Evolutionary conservation across 1,140 invertebrate genomes (phyloP).

Genomic region (Laupala kohalensis): DNA sequence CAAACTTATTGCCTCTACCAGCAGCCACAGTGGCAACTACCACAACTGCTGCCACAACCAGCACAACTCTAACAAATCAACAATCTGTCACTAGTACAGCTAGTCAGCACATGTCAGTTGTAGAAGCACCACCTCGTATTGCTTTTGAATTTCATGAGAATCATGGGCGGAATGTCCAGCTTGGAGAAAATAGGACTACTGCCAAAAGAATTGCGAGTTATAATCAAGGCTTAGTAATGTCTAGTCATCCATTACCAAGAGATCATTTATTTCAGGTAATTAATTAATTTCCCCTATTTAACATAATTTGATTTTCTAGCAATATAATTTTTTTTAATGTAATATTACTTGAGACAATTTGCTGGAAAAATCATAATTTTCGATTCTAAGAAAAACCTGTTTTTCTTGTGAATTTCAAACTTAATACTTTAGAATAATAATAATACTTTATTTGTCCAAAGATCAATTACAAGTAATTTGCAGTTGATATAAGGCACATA

Average conservation of each 20-base stretch:
- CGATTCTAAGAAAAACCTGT: not conserved
- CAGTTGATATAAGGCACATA: too few relatives aligned
- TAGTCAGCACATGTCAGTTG: constrained; percentile 22
- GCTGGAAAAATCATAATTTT: not conserved
- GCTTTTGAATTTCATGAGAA: constrained; percentile 40
- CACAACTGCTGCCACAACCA: not conserved
- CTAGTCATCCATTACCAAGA: constrained; percentile 39
- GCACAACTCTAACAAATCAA: not conserved
- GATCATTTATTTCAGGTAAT: constrained; percentile 43
- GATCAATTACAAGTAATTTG: too few relatives aligned
- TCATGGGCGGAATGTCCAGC: constrained; percentile 60
- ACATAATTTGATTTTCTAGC: not conserved
- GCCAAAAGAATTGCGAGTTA: constrained; percentile 57
- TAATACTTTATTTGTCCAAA: too few relatives aligned
- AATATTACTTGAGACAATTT: not conserved
- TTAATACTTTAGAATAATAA: too few relatives aligned
- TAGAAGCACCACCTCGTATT: not conserved
- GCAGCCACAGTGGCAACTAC: not conserved
- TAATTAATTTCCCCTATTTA: not conserved
- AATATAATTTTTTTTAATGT: not conserved
- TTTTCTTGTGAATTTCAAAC: too few relatives aligned
- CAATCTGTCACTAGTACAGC: constrained; percentile 39
- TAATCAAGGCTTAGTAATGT: constrained; percentile 60
- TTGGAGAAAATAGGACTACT: constrained; percentile 39
- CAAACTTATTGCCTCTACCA: not conserved